A percentile compares a stretch with the other conserved stretches of the same genome.
phyloP scores from a whole-genome alignment of 2,113 vertebrate genomes.

The Paraplagusia blochii region DNA sequence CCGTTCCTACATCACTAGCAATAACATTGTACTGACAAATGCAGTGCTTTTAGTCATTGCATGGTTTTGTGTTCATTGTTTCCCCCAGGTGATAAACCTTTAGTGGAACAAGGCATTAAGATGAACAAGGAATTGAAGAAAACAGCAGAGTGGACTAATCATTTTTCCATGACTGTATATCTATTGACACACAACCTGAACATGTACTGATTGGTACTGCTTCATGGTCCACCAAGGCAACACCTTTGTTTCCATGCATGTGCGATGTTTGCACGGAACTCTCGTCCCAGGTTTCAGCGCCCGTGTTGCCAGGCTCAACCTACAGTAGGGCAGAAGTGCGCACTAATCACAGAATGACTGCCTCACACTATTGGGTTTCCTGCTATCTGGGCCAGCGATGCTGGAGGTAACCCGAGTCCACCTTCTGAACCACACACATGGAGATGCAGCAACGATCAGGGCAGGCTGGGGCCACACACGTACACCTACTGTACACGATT shows the following conservation, averaged over 20 bases:
- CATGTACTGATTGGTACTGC: too few relatives aligned
- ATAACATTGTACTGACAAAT: too few relatives aligned
- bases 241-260: not conserved
- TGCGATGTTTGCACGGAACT: not conserved
- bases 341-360: slow-evolving; percentile 29
- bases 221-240: too few relatives aligned
- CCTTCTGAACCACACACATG: slow-evolving; percentile 10
- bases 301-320: slow-evolving; percentile 7
- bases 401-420: slow-evolving; percentile 33
- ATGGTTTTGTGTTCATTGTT: too few relatives aligned
- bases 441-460: slow-evolving; percentile 8
- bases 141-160: too few relatives aligned
- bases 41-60: too few relatives aligned
- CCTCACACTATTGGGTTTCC: slow-evolving; percentile 49
- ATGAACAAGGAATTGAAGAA: too few relatives aligned
- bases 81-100: too few relatives aligned
- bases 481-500: not conserved
- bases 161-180: too few relatives aligned
- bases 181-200: too few relatives aligned
- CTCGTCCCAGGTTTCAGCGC: not conserved
- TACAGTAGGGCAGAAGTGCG: not conserved
- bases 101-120: too few relatives aligned
- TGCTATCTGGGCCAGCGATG: slow-evolving; percentile 28
- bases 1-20: too few relatives aligned
- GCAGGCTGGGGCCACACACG: not conserved